Evolutionary conservation across 2,797 vertebrate genomes (phyloP).

Genomic region (Borostomias antarcticus): DNA sequence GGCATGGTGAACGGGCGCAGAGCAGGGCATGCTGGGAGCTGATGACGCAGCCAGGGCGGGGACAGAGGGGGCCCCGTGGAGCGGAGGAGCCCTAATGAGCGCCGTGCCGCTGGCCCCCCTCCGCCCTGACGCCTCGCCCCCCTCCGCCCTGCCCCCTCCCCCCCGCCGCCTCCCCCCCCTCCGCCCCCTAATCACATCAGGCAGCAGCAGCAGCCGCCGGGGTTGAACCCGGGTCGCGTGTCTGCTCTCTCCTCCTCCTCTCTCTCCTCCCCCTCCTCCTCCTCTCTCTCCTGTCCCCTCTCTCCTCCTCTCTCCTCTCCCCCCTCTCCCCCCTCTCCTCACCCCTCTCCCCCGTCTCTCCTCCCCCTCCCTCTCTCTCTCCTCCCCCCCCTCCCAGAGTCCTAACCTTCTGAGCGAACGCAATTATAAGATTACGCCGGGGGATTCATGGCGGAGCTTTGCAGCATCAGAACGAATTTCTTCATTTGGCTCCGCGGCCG

Average conservation of each 20-base stretch:
- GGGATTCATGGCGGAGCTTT: background rate
- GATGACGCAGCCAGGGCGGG: constrained; percentile 52
- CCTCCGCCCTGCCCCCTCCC: background rate
- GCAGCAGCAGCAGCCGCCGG: background rate
- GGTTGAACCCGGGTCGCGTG: background rate
- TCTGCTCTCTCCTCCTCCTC: background rate
- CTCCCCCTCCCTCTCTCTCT: background rate
- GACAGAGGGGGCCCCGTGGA: constrained; percentile 43
- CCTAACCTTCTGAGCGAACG: background rate
- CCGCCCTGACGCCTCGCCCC: no score
- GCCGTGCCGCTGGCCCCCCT: constrained; percentile 16
- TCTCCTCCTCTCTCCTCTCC: no score
- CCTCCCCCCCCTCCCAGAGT: background rate
- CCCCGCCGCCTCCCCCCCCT: background rate
- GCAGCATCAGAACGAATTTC: background rate
- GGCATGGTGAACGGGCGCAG: constrained; percentile 23
- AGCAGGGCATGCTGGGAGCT: constrained; percentile 21
- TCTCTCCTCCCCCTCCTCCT: no score
- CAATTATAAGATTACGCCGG: background rate
- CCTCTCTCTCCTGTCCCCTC: no score
- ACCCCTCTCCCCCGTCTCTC: no score
- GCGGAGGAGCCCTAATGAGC: constrained; percentile 28
- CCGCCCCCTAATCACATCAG: constrained; percentile 20
- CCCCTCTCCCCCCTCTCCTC: no score
- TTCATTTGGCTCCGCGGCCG: no score